Percentiles rank a stretch among this genome's conserved stretches.
These are phyloP conservation scores for Catalaphyllia jardinei DNA, from an alignment of 64 coral and sea anemone genomes.

Conservation along the genomic window DNA sequence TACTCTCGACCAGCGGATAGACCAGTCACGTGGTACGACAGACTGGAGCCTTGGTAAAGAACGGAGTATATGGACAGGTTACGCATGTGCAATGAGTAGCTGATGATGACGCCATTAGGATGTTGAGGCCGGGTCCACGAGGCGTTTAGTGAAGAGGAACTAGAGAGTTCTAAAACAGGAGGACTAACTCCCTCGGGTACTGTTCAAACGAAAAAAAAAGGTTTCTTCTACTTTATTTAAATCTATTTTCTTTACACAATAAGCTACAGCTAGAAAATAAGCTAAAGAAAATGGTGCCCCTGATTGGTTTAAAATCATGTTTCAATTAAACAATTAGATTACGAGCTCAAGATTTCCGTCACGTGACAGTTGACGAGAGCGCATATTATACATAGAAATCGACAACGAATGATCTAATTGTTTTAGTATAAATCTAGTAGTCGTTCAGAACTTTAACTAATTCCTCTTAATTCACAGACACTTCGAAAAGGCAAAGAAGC, in stretches of 20 bases:
- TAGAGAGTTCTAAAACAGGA: slow-evolving; percentile 39
- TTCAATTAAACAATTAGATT: too few species aligned
- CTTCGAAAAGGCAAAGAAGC: too few species aligned
- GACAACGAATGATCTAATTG: too few species aligned
- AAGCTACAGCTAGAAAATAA: too few species aligned
- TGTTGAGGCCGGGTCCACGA: slow-evolving; percentile 33
- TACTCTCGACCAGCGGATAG: slow-evolving; percentile 63
- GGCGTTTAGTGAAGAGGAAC: slow-evolving; percentile 51
- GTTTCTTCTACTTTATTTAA: background rate
- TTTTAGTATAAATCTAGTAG: too few species aligned
- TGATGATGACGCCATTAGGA: slow-evolving; percentile 36
- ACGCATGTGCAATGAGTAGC: slow-evolving; percentile 42
- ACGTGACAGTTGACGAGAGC: too few species aligned
- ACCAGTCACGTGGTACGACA: slow-evolving; percentile 54
- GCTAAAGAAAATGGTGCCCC: too few species aligned
- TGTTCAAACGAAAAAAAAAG: background rate
- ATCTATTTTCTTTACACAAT: background rate
- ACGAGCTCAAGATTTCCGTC: too few species aligned
- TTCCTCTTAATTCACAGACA: too few species aligned
- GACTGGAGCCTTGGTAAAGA: slow-evolving; percentile 27
- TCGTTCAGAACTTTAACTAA: too few species aligned
- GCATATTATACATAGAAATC: too few species aligned
- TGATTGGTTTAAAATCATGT: too few species aligned
- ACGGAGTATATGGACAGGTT: slow-evolving; percentile 17
- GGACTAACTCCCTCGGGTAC: slow-evolving; percentile 46